phyloP scores from a whole-genome alignment of 2,797 vertebrate species.

The Galagoides demidoff region DNA sequence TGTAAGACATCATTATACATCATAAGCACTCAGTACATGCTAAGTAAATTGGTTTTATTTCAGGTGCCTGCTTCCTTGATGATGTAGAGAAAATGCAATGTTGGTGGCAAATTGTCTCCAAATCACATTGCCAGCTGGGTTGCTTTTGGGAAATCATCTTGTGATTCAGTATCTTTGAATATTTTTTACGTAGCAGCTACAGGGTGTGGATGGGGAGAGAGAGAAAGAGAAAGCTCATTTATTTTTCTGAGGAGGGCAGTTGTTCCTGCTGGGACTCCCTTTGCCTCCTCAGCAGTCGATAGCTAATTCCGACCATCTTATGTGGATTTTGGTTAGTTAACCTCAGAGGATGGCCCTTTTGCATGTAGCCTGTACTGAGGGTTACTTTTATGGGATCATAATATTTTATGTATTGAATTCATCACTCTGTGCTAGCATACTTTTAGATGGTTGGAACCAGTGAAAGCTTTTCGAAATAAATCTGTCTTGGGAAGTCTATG shows the following conservation, averaged over 20 bases:
- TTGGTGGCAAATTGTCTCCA: neutral
- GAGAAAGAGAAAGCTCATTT: neutral
- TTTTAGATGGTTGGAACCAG: conserved; percentile 36
- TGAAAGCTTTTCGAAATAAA: conserved; percentile 56
- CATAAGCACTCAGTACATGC: fast-evolving
- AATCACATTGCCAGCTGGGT: too few relatives aligned
- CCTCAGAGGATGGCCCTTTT: neutral
- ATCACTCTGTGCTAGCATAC: neutral
- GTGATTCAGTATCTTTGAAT: neutral
- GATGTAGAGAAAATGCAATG: neutral
- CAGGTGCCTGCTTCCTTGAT: neutral
- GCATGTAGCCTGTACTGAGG: neutral
- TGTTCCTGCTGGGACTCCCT: neutral
- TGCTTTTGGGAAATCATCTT: neutral
- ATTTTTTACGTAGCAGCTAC: neutral
- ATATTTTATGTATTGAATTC: neutral
- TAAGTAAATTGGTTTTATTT: neutral
- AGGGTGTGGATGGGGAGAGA: neutral
- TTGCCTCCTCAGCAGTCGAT: neutral
- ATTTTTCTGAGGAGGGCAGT: conserved; percentile 8
- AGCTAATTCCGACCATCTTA: neutral
- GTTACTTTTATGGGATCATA: neutral
- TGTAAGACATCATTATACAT: neutral
- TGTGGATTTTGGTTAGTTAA: neutral
- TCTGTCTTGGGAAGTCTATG: neutral